A percentile compares a stretch with the other conserved stretches of the same genome.
Evolutionary conservation across 2,113 vertebrate species (phyloP).

Genomic region (Hippocampus comes): DNA sequence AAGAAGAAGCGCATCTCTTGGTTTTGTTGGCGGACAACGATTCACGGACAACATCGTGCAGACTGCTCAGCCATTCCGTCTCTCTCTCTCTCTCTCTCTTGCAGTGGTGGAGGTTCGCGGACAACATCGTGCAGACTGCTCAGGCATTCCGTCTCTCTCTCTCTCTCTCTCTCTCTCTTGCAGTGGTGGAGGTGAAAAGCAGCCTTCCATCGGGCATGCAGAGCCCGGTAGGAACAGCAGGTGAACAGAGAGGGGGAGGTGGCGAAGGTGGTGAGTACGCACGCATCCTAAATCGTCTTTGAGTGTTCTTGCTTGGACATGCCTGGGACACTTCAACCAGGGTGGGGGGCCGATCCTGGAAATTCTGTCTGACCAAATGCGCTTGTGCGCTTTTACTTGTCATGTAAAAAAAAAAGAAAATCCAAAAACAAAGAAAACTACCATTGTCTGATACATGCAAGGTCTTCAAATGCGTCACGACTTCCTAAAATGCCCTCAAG

Average conservation of each 20-base stretch:
- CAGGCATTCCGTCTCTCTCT: constrained; percentile 10
- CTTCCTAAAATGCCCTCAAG: background rate
- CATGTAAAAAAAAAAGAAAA: too few species aligned
- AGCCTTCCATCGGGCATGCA: constrained; percentile 81
- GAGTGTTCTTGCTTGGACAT: background rate
- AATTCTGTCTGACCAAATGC: background rate
- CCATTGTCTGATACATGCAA: background rate
- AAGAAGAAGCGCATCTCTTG: constrained; percentile 9
- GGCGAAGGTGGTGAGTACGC: constrained; percentile 51
- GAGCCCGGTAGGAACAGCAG: constrained; percentile 66
- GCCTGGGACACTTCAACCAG: background rate
- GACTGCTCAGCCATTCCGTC: constrained; percentile 15
- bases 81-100: constrained; percentile 13
- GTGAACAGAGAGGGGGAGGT: constrained; percentile 67
- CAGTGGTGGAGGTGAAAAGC: constrained; percentile 83
- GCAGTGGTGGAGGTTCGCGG: constrained; percentile 58
- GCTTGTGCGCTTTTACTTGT: background rate
- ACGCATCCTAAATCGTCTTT: constrained; percentile 23
- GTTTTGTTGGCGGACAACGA: constrained; percentile 12
- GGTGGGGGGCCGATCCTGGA: background rate
- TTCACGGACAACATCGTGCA: constrained; percentile 26
- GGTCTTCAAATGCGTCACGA: background rate
- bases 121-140: constrained; percentile 26
- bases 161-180: constrained; percentile 7
- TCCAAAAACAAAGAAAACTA: background rate